These are phyloP conservation scores for Enteromius afrohamiltoni DNA, from an alignment of 2,797 vertebrate genomes.

Conservation along the genomic window DNA sequence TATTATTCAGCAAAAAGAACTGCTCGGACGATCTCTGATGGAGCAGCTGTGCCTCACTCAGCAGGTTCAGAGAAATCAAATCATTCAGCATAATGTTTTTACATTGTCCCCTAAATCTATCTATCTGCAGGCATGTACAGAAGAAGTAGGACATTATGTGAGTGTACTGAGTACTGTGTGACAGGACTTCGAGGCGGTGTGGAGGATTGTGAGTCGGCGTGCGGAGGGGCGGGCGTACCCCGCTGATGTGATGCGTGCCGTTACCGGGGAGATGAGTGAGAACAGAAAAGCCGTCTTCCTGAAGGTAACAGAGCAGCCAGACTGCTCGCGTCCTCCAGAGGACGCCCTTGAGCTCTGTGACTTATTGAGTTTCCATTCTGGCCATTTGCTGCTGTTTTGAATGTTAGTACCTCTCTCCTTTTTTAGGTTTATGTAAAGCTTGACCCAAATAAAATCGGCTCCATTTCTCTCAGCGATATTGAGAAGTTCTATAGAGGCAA, in stretches of 20 bases:
- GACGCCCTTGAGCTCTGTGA: conserved; percentile 12
- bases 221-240: conserved; percentile 29
- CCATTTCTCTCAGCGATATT: conserved; percentile 45
- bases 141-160: background rate
- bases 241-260: conserved; percentile 49
- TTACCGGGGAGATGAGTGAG: conserved; percentile 57
- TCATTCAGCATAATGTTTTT: background rate
- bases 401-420: conserved; percentile 7
- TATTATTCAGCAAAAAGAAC: conserved; percentile 36
- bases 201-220: conserved; percentile 49
- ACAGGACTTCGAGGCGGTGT: conserved; percentile 52
- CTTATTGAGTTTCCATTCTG: background rate
- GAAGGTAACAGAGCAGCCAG: conserved; percentile 36
- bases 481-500: conserved; percentile 56
- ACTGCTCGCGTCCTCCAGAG: conserved; percentile 9
- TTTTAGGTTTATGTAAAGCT: conserved; percentile 60
- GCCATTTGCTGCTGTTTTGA: background rate
- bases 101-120: background rate
- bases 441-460: conserved; percentile 61
- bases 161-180: background rate
- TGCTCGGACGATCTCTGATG: conserved; percentile 44
- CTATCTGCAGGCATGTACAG: background rate
- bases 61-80: conserved; percentile 42
- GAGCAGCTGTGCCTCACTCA: conserved; percentile 36
- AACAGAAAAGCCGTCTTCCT: conserved; percentile 55